phyloP scores from a whole-genome alignment of 2,888 invertebrate species.

The Dermolepida albohirtum region DNA sequence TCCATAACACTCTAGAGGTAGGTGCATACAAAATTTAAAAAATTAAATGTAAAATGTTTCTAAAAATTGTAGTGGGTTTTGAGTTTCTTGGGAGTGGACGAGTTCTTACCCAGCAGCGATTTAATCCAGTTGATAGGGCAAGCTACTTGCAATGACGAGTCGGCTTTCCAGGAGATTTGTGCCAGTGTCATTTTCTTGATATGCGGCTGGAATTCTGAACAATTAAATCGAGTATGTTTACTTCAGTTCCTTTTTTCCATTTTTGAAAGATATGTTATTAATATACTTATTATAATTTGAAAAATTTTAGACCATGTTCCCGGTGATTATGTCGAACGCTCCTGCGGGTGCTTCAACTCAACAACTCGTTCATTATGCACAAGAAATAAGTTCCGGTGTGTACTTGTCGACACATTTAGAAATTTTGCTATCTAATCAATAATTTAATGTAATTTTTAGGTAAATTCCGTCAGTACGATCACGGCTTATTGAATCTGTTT shows the following conservation, averaged over 20 bases:
- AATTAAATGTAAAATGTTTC: background rate
- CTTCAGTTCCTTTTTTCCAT: background rate
- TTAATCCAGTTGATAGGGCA: slow-evolving; percentile 68
- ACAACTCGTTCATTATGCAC: slow-evolving; percentile 65
- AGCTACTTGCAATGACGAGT: slow-evolving; percentile 69
- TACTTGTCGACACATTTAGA: no score
- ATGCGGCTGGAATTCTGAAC: slow-evolving; percentile 70
- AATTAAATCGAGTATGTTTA: slow-evolving; percentile 67
- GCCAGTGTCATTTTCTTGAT: slow-evolving; percentile 75
- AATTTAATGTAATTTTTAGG: slow-evolving; percentile 1
- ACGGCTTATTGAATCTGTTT: slow-evolving; percentile 53
- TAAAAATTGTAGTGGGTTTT: slow-evolving; percentile 1
- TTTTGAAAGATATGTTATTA: background rate
- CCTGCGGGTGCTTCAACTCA: slow-evolving; percentile 65
- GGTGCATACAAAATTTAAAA: background rate
- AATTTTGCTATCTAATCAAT: no score
- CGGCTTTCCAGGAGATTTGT: slow-evolving; percentile 71
- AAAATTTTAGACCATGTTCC: slow-evolving; percentile 40
- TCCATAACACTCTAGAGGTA: slow-evolving; percentile 19
- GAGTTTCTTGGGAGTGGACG: slow-evolving; percentile 67
- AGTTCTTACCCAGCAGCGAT: slow-evolving; percentile 72
- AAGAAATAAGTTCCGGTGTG: slow-evolving; percentile 51
- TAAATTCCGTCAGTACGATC: slow-evolving; percentile 55
- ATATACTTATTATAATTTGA: background rate
- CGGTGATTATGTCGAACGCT: slow-evolving; percentile 62